These are phyloP conservation scores for Platygyra sinensis DNA, from an alignment of 64 coral and sea anemone species.

Conservation along the genomic window DNA sequence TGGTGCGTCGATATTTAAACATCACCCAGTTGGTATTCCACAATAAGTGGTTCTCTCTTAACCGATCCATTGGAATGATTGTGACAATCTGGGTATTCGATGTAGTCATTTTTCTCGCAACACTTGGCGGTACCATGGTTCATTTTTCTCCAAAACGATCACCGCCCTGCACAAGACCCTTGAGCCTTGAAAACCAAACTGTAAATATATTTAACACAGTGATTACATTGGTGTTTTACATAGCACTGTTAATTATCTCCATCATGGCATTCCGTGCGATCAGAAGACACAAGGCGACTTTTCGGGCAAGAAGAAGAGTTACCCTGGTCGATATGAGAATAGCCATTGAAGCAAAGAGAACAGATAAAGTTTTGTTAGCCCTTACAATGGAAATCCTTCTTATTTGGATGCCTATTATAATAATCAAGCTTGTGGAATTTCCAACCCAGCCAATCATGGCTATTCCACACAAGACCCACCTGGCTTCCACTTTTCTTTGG, in stretches of 20 bases:
- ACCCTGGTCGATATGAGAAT: not conserved
- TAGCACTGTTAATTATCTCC: not conserved
- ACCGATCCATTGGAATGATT: slow-evolving; percentile 12
- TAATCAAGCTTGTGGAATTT: no score
- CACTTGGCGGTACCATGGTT: not conserved
- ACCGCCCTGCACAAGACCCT: not conserved
- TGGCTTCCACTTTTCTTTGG: no score
- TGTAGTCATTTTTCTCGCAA: not conserved
- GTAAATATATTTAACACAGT: not conserved
- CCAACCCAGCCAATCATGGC: no score
- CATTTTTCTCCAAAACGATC: not conserved
- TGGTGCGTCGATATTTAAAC: not conserved
- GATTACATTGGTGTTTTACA: not conserved
- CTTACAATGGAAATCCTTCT: not conserved
- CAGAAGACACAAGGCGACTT: not conserved
- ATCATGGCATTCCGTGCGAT: not conserved
- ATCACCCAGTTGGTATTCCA: not conserved
- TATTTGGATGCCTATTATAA: no score
- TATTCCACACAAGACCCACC: no score
- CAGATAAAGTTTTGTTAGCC: slow-evolving; percentile 1
- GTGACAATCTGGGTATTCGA: not conserved
- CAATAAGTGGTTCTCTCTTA: slow-evolving; percentile 10
- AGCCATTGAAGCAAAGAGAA: not conserved
- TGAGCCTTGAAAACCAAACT: not conserved
- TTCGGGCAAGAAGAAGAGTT: not conserved